Evolutionary conservation across 2,113 vertebrate species (phyloP).

Genomic region (Thalassarche chlororhynchos): DNA sequence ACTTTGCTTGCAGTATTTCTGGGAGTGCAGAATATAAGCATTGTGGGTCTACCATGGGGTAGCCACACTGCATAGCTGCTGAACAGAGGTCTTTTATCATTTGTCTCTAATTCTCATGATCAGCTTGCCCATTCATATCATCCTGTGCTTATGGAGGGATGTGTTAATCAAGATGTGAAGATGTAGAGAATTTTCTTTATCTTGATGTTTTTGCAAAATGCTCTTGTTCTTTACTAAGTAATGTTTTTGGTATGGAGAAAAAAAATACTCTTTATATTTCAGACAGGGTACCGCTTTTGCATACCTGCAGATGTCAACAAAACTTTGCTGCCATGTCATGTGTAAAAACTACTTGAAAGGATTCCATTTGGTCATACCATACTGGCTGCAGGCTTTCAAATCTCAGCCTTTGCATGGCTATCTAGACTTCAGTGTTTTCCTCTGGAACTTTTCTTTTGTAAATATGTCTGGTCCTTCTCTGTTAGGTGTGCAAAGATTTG

Average conservation of each 20-base stretch:
- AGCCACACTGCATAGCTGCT: not conserved
- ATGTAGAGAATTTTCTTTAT: not conserved
- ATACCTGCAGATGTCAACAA: not conserved
- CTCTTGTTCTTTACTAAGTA: not conserved
- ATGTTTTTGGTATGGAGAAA: fast-evolving
- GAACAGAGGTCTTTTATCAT: not conserved
- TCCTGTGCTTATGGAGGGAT: not conserved
- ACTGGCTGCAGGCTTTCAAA: not conserved
- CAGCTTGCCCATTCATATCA: not conserved
- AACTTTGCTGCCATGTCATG: not conserved
- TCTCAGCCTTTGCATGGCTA: not conserved
- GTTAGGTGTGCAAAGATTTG: not conserved
- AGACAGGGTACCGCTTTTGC: not conserved
- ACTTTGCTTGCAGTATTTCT: not conserved
- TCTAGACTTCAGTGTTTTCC: not conserved
- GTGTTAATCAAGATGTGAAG: not conserved
- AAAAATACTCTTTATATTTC: not conserved
- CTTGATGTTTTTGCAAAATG: not conserved
- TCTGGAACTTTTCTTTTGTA: not conserved
- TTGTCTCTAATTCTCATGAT: not conserved
- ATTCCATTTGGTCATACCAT: not conserved
- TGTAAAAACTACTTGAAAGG: not conserved
- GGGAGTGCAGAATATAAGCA: not conserved
- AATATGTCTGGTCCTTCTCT: not conserved
- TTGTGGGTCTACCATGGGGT: not conserved